Base-by-base conservation (phyloP, 2,888 invertebrate genomes). In the Stenurella melanura region DNA sequence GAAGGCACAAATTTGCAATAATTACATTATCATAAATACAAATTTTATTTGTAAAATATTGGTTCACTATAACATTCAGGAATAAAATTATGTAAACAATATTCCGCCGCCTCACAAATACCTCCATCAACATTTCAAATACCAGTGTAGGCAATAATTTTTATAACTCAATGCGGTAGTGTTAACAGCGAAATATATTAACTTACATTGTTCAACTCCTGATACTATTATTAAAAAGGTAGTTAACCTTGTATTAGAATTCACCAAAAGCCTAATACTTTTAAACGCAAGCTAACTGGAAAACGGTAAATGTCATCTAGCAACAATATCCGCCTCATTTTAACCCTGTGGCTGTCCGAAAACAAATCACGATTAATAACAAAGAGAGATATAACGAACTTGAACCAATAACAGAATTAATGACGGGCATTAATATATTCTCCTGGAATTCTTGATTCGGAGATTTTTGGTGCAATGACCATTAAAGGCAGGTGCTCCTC, bases 301-400 rank as follows among this genome's bases (percentile, higher is more conserved):
- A 70, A 42, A 70, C 60, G 60, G 60, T 70, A 70, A 70, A 70
- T 70, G 70, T 70, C 70, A 70, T 70, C 70, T 70, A 70, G 60
- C 60, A 70, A 70, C 60, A 60, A 70, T 60, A 60, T 70, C 70
- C 56, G 70, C 21, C 38, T 70, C 60, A 42, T 70, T 60, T 70
- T 42, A 57, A 70, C 58, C 70, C 70, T 50, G 70, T 42, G 42
- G 42, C 42, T 26, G 64, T 57, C 26, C 42, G 26, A 70, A 70
- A 70, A 70, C 50, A 60, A 70, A 58, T 69, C 57, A 11, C 17
- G 58, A 26, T 4, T 34, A 54, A 56, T 34, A 69, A 69, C 57
- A 69, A 69, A 69, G 69, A 58, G 26, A 21, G 69, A 34, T 58
- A 18, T 57, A 54, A 67, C 26, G 56, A 54, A 19, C 26, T 54